phyloP scores from a whole-genome alignment of 2,888 invertebrate genomes.

The Idaea straminata region DNA sequence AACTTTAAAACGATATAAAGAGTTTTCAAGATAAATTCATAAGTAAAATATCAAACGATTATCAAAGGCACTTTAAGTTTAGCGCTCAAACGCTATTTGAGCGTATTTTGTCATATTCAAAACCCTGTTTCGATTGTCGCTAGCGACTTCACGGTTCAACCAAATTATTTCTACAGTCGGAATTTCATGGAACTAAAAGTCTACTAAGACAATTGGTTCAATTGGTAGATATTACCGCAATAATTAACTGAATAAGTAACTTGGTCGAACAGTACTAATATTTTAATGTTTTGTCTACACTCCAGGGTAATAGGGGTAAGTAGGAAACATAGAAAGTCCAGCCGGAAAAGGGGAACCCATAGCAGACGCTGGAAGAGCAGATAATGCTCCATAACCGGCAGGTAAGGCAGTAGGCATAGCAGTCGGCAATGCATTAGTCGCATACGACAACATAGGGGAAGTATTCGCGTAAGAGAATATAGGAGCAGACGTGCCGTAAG shows the following conservation, averaged over 20 bases:
- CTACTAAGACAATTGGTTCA: not conserved
- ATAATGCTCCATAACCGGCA: constrained; percentile 58
- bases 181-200: not conserved
- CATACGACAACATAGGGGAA: constrained; percentile 58
- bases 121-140: constrained; percentile 57
- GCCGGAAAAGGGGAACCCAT: constrained; percentile 51
- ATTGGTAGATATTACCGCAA: not conserved
- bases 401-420: constrained; percentile 55
- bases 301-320: constrained; percentile 50
- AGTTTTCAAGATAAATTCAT: constrained; percentile 10
- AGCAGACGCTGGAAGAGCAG: constrained; percentile 48
- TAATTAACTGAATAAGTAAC: not conserved
- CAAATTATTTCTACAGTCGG: not conserved
- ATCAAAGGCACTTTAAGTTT: constrained; percentile 48
- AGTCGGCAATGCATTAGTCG: constrained; percentile 50
- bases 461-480: constrained; percentile 71
- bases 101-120: constrained; percentile 55
- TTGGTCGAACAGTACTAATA: not conserved
- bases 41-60: constrained; percentile 37
- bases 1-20: constrained; percentile 24
- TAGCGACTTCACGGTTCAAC: not conserved
- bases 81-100: constrained; percentile 36
- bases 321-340: constrained; percentile 58
- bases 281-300: constrained; percentile 13
- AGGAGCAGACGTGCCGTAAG: constrained; percentile 72